Evolutionary conservation across 2,113 vertebrate species (phyloP).

Genomic region (Thryonomys swinderianus): DNA sequence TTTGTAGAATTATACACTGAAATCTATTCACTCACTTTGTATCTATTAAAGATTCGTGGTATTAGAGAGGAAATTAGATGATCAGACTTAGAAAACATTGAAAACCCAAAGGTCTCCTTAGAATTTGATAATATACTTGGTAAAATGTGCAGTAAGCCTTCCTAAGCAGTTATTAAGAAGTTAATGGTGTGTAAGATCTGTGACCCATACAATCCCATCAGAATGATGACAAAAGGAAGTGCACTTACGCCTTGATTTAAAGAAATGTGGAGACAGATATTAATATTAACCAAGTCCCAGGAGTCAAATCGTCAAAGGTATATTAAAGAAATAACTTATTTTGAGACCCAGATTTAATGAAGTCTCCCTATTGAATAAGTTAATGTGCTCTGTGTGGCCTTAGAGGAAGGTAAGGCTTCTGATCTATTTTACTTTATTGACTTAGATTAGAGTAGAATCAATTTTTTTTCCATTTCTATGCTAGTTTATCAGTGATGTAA

Average conservation of each 20-base stretch:
- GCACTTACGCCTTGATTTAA: not conserved
- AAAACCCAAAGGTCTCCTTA: not conserved
- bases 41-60: not conserved
- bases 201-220: not conserved
- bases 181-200: not conserved
- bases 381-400: not conserved
- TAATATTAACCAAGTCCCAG: not conserved
- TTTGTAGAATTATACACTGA: not conserved
- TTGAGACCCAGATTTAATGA: not conserved
- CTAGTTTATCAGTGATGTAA: not conserved
- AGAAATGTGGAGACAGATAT: not conserved
- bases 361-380: not conserved
- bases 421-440: not conserved
- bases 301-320: not conserved
- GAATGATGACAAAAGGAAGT: slow-evolving; percentile 1
- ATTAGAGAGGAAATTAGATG: slow-evolving; percentile 29
- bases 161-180: not conserved
- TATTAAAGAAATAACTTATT: slow-evolving; percentile 21
- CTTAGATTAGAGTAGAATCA: not conserved
- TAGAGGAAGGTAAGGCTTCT: not conserved
- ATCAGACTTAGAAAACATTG: not conserved
- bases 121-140: not conserved
- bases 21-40: not conserved
- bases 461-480: not conserved
- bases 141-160: slow-evolving; percentile 28